Evolutionary conservation across 2,797 vertebrate genomes (phyloP).

Genomic region (Phalanger gymnotis): DNA sequence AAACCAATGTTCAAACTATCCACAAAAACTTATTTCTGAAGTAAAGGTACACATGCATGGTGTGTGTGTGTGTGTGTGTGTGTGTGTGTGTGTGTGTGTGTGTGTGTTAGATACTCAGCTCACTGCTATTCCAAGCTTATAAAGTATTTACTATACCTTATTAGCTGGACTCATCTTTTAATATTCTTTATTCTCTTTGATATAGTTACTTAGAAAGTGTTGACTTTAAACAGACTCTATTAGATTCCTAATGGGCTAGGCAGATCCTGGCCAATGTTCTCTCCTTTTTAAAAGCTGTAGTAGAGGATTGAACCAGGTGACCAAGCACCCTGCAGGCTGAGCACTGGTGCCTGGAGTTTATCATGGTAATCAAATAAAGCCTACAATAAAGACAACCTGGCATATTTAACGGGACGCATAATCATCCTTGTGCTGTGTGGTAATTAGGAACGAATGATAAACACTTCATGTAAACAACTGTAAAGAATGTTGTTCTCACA

Average conservation of each 20-base stretch:
- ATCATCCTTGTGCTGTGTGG: background rate
- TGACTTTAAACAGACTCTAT: background rate
- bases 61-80: background rate
- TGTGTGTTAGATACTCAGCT: background rate
- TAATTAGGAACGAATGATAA: background rate
- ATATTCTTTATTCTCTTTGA: background rate
- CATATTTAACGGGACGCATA: background rate
- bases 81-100: too few species aligned
- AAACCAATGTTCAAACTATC: background rate
- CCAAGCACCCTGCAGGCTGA: background rate
- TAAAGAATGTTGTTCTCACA: background rate
- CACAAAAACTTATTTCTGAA: background rate
- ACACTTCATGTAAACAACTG: background rate
- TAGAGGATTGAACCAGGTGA: background rate
- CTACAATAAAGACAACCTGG: background rate
- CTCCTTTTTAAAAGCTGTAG: background rate
- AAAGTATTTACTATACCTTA: background rate
- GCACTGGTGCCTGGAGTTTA: background rate
- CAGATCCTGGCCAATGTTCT: background rate
- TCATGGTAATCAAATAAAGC: background rate
- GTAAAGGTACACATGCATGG: background rate
- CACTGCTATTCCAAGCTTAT: background rate
- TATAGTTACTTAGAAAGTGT: background rate
- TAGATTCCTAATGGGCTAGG: background rate
- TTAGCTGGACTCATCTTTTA: background rate